Evolutionary conservation across 2,113 vertebrate species (phyloP), one percentile per base, ranked within the genome.

Genomic region (Smithornis capensis): DNA sequence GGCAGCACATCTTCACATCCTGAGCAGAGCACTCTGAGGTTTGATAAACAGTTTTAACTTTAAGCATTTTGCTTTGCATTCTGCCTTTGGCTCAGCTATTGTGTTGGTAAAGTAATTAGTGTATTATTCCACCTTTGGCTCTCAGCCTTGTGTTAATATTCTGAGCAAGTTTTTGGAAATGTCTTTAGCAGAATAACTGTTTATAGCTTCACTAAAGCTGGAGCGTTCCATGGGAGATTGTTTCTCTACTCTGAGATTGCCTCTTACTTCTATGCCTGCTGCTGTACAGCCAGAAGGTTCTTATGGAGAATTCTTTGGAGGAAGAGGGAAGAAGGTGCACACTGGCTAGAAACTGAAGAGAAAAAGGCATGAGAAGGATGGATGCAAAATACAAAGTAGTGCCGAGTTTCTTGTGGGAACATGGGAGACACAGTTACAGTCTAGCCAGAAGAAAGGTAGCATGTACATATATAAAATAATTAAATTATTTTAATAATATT

Each of bases 121-220:
- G 56, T 60, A 94, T 97, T 97, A 97, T 92, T 92, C 98, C 97
- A 98, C 52, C 79, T 79, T 96, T 97, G 98, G 97, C 96, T 80
- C 76, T 29, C 78, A 78, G 92, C 96, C 96, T 88, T 70, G 73
- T 84, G 91, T 86, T 96, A 74, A 96, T 91, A 94, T 55, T 93
- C 92, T 95, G 94, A 90, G 92, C 78, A 96, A 95, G 86, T 94
- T 78, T 90, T 83, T 76, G 87, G 86, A 67, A 96, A 95, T 90
- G 90, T 94, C 94, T 96, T 95, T 95, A 97, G 65, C 81, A 73
- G 73, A 71, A 49, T 75, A 94, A 94, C 80, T 80, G 60, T 95
- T 97, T 90, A 69, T 68, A 86, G 49, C 52, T 96, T 92, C 8
- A 7, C 77, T 91, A 73, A 53, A 77, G 79, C 62, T 70, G 78